A percentile compares a stretch with the other conserved stretches of the same genome.
phyloP scores from a whole-genome alignment of 2,113 vertebrate species.

The Penelope pileata region DNA sequence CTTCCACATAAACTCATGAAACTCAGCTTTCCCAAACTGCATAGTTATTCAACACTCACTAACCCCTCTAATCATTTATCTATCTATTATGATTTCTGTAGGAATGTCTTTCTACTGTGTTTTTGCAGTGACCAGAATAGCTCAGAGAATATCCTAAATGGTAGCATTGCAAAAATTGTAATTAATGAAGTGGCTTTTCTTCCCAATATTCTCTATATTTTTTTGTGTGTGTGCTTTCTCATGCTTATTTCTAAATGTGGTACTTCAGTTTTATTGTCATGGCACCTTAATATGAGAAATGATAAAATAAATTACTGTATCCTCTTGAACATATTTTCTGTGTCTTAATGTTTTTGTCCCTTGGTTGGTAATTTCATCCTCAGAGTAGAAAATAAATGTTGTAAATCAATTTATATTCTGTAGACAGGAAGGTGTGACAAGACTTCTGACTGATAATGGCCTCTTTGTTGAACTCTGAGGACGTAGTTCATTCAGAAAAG shows the following conservation, averaged over 20 bases:
- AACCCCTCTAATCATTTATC: neutral
- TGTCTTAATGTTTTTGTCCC: conserved; percentile 59
- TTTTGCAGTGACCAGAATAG: neutral
- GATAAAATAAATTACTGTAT: conserved; percentile 73
- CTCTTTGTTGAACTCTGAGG: conserved; percentile 70
- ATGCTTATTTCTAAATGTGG: neutral
- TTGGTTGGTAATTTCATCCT: conserved; percentile 75
- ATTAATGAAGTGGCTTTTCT: neutral
- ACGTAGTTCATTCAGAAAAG: conserved; percentile 63
- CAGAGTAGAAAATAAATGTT: conserved; percentile 76
- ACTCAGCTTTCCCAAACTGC: neutral
- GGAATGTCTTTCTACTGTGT: neutral
- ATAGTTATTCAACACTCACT: neutral
- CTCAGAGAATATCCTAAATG: neutral
- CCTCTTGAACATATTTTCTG: conserved; percentile 44
- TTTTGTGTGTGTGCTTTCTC: neutral
- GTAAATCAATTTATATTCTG: conserved; percentile 15
- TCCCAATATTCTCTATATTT: neutral
- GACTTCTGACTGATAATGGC: conserved; percentile 72
- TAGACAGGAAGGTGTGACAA: conserved; percentile 64
- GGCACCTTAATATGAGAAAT: conserved; percentile 63
- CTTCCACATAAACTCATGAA: neutral
- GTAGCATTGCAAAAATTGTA: neutral
- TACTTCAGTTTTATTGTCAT: conserved; percentile 53
- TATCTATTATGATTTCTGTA: neutral